These are phyloP conservation scores for Drymonia ruficornis DNA, from an alignment of 2,888 invertebrate genomes.

Conservation along the genomic window DNA sequence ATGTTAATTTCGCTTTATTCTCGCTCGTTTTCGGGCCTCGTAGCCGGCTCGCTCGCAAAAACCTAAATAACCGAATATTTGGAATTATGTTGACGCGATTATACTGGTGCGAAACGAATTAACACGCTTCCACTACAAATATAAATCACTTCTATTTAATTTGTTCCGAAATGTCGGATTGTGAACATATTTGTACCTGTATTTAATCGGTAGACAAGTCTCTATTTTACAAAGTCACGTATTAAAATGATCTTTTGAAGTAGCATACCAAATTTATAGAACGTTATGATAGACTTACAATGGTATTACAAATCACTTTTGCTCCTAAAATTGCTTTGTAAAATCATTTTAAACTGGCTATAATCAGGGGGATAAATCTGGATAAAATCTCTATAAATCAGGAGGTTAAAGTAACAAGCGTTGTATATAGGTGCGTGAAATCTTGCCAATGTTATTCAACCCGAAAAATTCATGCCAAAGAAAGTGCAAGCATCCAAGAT, in stretches of 20 bases:
- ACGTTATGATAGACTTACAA: too few species aligned
- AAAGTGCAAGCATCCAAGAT: neutral
- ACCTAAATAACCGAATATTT: constrained; percentile 70
- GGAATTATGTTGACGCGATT: constrained; percentile 68
- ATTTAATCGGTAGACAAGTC: too few species aligned
- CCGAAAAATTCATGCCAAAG: neutral
- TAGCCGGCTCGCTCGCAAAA: constrained; percentile 62
- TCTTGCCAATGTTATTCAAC: neutral
- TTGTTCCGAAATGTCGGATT: constrained; percentile 8
- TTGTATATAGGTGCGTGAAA: neutral
- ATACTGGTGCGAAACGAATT: constrained; percentile 70
- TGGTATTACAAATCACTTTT: too few species aligned
- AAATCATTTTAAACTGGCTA: too few species aligned
- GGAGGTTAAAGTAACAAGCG: too few species aligned
- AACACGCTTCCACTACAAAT: constrained; percentile 56
- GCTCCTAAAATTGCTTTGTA: too few species aligned
- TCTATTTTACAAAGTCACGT: too few species aligned
- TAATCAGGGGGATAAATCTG: too few species aligned
- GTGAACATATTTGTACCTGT: too few species aligned
- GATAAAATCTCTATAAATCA: too few species aligned
- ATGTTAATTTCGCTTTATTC: constrained; percentile 69
- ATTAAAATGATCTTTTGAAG: too few species aligned
- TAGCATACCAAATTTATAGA: too few species aligned
- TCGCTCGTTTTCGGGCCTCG: constrained; percentile 63
- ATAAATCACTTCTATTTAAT: constrained; percentile 40